A percentile compares a stretch with the other conserved stretches of the same genome.
Conservation (phyloP, 2,797 vertebrate genomes). For the Euphonia xanthogaster region DNA sequence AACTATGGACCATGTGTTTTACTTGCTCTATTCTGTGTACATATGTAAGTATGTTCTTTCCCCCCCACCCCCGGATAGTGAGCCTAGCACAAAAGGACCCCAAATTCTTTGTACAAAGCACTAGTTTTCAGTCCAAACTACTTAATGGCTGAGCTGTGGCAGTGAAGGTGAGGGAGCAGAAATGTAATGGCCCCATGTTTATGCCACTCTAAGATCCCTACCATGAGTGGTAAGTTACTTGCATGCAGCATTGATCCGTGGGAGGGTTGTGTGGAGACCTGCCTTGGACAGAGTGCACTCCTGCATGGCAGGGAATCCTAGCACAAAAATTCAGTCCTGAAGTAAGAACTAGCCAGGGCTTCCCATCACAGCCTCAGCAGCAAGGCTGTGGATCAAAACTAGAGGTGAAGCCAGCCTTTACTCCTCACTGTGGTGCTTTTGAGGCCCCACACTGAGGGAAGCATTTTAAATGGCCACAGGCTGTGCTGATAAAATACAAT, state of each 20-base stretch:
- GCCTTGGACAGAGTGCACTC: background rate
- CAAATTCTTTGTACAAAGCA: background rate
- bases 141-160: background rate
- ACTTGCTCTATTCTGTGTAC: background rate
- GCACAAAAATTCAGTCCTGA: background rate
- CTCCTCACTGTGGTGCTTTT: background rate
- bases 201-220: background rate
- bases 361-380: background rate
- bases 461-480: background rate
- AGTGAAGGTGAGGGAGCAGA: background rate
- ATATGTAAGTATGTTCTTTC: background rate
- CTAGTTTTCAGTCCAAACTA: background rate
- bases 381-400: background rate
- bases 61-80: background rate
- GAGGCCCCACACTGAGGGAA: background rate
- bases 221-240: background rate
- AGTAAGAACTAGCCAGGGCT: background rate
- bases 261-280: background rate
- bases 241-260: accelerated
- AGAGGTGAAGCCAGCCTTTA: background rate
- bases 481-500: background rate
- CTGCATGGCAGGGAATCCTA: background rate
- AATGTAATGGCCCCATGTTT: background rate
- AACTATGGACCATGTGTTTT: background rate
- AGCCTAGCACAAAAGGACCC: background rate